Percentiles rank a stretch among this genome's conserved stretches.
phyloP scores from a whole-genome alignment of 1,140 invertebrate species.

The Arctopsyche grandis region DNA sequence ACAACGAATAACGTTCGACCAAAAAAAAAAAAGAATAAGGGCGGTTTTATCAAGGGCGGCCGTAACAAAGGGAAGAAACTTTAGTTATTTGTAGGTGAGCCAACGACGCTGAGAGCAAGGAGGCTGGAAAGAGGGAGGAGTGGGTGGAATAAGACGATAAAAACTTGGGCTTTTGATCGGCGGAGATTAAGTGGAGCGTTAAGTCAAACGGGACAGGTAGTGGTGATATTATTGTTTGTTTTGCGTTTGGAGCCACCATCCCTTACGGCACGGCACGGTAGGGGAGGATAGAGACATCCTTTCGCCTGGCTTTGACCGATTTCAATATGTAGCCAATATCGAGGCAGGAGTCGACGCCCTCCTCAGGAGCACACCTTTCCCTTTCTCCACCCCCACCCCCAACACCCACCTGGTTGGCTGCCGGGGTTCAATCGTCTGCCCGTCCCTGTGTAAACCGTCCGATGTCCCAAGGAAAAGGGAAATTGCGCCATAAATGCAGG shows the following conservation, averaged over 20 bases:
- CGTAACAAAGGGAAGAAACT: background rate
- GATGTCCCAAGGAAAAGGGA: background rate
- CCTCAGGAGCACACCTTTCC: background rate
- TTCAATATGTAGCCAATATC: conserved; percentile 54
- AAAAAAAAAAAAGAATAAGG: conserved; percentile 28
- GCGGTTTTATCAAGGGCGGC: conserved; percentile 4
- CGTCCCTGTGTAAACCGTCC: conserved; percentile 9
- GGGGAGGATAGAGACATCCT: too few relatives aligned
- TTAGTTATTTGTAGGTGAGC: background rate
- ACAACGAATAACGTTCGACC: conserved; percentile 47
- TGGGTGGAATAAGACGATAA: conserved; percentile 46
- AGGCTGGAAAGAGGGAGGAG: background rate
- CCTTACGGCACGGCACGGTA: too few relatives aligned
- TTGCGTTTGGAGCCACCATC: conserved; percentile 36
- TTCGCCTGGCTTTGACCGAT: conserved; percentile 39
- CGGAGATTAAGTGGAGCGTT: conserved; percentile 45
- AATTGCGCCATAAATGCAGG: conserved; percentile 13
- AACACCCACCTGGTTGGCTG: background rate
- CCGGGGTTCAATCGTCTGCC: conserved; percentile 14
- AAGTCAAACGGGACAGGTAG: conserved; percentile 50
- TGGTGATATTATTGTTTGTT: conserved; percentile 54
- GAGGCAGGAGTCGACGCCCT: background rate
- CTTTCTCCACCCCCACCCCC: background rate
- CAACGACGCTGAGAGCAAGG: background rate
- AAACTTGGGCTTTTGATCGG: conserved; percentile 49